Percentiles rank a stretch among this genome's conserved stretches.
These are phyloP conservation scores for Creontiades dilutus DNA, from an alignment of 2,888 invertebrate species.

Conservation along the genomic window DNA sequence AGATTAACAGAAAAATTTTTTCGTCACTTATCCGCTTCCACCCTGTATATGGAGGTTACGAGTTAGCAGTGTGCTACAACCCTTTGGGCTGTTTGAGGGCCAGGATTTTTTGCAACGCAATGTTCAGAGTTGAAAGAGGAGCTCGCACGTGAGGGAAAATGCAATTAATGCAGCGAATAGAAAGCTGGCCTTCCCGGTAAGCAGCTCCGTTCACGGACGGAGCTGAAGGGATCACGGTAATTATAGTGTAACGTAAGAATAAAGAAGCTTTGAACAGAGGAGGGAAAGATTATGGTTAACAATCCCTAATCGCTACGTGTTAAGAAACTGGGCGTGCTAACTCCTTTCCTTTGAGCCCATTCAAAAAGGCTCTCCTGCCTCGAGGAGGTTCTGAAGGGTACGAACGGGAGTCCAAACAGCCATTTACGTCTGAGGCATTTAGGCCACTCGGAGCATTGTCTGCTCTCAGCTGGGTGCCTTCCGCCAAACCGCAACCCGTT, in stretches of 20 bases:
- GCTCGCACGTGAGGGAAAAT: background rate
- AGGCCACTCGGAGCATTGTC: slow-evolving; percentile 46
- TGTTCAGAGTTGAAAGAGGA: background rate
- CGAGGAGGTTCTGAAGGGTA: slow-evolving; percentile 3
- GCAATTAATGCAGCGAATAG: background rate
- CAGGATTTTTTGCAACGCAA: too few relatives aligned
- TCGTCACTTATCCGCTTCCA: too few relatives aligned
- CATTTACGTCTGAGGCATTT: slow-evolving; percentile 40
- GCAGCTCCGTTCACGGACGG: background rate
- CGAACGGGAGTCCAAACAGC: slow-evolving; percentile 18
- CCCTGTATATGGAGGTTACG: too few relatives aligned
- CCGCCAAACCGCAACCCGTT: slow-evolving; percentile 67
- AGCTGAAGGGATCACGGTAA: background rate
- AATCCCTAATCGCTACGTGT: slow-evolving; percentile 40
- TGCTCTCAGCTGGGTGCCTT: slow-evolving; percentile 54
- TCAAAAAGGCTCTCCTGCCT: background rate
- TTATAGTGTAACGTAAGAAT: slow-evolving; percentile 41
- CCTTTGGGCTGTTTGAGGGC: too few relatives aligned
- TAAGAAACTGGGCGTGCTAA: slow-evolving; percentile 43
- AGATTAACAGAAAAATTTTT: too few relatives aligned
- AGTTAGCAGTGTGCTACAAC: too few relatives aligned
- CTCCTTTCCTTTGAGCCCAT: slow-evolving; percentile 24
- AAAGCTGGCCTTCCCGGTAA: slow-evolving; percentile 1
- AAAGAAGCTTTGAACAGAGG: slow-evolving; percentile 9
- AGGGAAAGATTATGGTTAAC: slow-evolving; percentile 37